Base-by-base conservation (phyloP, 2,113 vertebrate species). In the Zapornia atra region DNA sequence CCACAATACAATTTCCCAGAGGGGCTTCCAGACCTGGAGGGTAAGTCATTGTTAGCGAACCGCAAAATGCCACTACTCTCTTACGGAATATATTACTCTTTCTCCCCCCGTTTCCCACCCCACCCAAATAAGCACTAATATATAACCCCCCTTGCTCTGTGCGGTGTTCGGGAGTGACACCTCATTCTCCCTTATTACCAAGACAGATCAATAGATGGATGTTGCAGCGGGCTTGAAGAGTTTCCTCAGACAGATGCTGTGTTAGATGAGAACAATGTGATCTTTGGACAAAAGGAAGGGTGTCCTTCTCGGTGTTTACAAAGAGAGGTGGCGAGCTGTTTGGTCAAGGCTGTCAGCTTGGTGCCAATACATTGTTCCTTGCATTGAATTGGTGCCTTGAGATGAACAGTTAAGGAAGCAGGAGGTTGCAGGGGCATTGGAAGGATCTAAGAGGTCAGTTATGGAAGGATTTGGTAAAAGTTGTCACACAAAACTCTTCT, bases 401-500 rank as follows among this genome's bases (percentile, higher is more conserved):
- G 97, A 93, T 94, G 96, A 84, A 90, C 72, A 33, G 95, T 64
- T 78, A 72, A 94, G 97, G 96, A 88, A 96, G 96, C 92, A 59
- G 81, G 93, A 97, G 95, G 96, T 40, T 94, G 96, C 90, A 82
- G 91, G 97, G 93, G 90, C 89, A n/a, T 15, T 93, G 88, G 93
- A 77, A 92, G 92, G 95, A 91, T 96, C 96, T 84, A 65, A 93
- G 88, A 97, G 98, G 97, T 93, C 97, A 93, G 88, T 72, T 86
- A 57, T 42, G 78, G 97, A 96, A 95, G 94, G 93, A 92, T 97
- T 96, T 2, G 46, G 93, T 94, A 97, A 91, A 97, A 97, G 96
- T 82, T 96, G 98, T 97, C 98, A 96, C 77, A 94, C 33, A 79
- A 88, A 95, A 93, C 93, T 92, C 80, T 81, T 96, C 97, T 97